Evolutionary conservation across 2,888 invertebrate genomes (phyloP), one percentile per base, ranked within the genome.

Genomic region (Tetanocera ferruginea): DNA sequence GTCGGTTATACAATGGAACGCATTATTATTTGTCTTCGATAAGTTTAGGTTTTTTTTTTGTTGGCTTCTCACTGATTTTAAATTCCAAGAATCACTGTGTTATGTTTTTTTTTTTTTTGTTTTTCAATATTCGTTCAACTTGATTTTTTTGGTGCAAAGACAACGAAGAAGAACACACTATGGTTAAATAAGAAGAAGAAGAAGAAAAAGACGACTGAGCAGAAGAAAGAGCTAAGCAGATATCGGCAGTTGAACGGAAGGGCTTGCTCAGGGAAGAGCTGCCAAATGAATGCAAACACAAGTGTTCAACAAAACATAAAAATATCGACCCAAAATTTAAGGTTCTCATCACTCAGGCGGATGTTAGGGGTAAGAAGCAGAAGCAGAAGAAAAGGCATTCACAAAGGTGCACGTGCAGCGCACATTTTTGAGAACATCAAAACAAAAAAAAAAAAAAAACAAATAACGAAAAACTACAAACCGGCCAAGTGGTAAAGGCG

Each of bases 1-100:
- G 67, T 75, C 75, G 75, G 23, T 75, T 66, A 37, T 55, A 75
- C 75, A 75, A 67, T 75, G 75, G 67, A 72, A 75, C 66, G 75
- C 75, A 75, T 75, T 75, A 75, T 75, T 75, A 75, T 75, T 75
- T 67, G 75, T 74, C 74, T 74, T 74, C 74, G 62, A 64, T 25
- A 49, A 23, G 74, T 64, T 57, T 17, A 11, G 8, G 55, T 57
- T 57, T 55, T 60, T 28, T 57, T 69, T 55, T 17, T 19, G 17
- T 66, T 23, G 60, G 43, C 55, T 49, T 37, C 52, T 75, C 67
- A 75, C 55, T 66, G 75, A 75, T 75, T 75, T 75, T n/a, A 67
- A 52, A 75, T 75, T 75, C 75, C 75, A 55, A 52, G 75, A 75
- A 75, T 74, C 31, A 31, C 28, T 55, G 23, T 17, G 49, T 49